Percentiles rank a stretch among this genome's conserved stretches.
phyloP scores from a whole-genome alignment of 2,888 invertebrate species.

The Agriotes lineatus region DNA sequence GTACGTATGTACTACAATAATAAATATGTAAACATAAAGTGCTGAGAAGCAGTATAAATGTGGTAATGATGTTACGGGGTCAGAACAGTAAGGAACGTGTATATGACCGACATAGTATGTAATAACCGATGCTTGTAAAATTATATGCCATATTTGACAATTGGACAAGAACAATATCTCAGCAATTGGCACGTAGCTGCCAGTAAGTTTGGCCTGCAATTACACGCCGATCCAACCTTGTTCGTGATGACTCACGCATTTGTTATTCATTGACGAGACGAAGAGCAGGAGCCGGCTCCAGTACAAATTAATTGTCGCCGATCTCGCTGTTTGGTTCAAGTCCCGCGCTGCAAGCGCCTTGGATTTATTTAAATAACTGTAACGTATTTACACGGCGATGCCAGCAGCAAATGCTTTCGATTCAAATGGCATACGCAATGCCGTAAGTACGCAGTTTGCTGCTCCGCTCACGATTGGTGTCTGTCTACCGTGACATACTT shows the following conservation, averaged over 20 bases:
- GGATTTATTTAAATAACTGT: neutral
- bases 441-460: slow-evolving; percentile 59
- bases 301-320: neutral
- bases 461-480: slow-evolving; percentile 61
- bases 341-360: neutral
- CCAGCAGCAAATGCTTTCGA: neutral
- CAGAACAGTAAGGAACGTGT: no score
- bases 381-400: neutral
- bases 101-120: no score
- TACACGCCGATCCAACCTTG: no score
- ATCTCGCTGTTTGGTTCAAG: neutral
- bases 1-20: no score
- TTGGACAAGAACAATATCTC: no score
- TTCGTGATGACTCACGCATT: neutral
- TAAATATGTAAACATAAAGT: no score
- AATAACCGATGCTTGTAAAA: neutral
- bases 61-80: no score
- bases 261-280: neutral
- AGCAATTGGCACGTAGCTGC: no score
- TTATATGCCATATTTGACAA: no score
- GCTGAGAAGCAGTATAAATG: no score
- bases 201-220: no score
- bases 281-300: neutral
- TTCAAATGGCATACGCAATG: slow-evolving; percentile 35
- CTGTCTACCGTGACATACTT: slow-evolving; percentile 66